Base-by-base conservation (phyloP, 1,140 invertebrate genomes). In the Panulirus ornatus region DNA sequence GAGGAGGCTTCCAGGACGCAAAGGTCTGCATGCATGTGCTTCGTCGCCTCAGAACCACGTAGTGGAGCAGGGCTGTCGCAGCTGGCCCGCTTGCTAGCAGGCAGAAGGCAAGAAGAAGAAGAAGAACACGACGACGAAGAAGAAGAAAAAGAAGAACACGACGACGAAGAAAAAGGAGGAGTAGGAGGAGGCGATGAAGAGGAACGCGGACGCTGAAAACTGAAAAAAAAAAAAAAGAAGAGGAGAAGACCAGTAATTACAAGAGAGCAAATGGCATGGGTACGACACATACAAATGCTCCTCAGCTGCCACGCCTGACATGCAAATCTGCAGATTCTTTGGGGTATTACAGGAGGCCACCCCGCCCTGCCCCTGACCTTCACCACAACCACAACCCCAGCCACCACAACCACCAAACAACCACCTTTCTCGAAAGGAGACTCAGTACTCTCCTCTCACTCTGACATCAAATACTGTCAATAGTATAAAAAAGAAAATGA, bases 251-350 rank as follows among this genome's bases (percentile, higher is more conserved):
- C 6, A 30, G n/a, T 66, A 66, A 66, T 66, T 34, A 66, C 58
- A 66, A 66, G n/a, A 30, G 3, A 1, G n/a, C 9, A 66, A 66
- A 66, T 66, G 11, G n/a, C 27, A 1, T 1, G 9, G n/a, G 58
- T 30, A 27, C 11, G 58, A 30, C 58, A 30, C 5, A 5, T 8
- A 66, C 58, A 30, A 66, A 66, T 66, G 58, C 5, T 6, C 16
- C 1, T 66, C 58, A 66, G n/a, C 58, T 66, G 58, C 22, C 58
- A 30, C 58, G 11, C 27, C n/a, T 66, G 30, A 66, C 58, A 66
- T 66, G 58, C 58, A 66, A 66, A 66, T 66, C 27, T 66, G 2
- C 2, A 66, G 58, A 66, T 66, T 66, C 58, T 66, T 66, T 66
- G 5, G 11, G 58, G n/a, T 22, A 66, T 66, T 66, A 66, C 14